Conservation (phyloP, 2,113 vertebrate species). For the Chloropsis cyanopogon region DNA sequence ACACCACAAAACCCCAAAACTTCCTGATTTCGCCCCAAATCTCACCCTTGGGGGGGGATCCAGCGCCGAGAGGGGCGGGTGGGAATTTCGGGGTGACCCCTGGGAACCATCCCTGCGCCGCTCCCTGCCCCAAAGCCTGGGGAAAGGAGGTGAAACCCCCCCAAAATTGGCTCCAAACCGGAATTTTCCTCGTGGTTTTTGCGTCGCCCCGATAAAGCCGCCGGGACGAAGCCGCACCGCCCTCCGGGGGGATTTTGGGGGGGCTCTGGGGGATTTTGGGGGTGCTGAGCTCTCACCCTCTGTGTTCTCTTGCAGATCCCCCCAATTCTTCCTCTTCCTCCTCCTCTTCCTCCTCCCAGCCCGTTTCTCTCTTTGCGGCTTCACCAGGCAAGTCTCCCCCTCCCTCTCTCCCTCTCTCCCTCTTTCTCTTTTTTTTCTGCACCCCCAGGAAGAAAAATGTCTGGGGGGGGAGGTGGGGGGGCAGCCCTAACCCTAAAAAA, state of each 20-base stretch:
- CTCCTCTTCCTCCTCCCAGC: neutral
- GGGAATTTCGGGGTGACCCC: neutral
- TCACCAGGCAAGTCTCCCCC: neutral
- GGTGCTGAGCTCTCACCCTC: neutral
- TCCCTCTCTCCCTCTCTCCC: neutral
- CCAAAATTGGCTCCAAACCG: accelerated
- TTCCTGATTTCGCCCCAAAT: neutral
- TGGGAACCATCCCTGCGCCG: neutral
- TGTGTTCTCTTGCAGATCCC: neutral
- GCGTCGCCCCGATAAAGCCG: neutral
- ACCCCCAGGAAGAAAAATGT: neutral
- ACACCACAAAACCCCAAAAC: neutral
- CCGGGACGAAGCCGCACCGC: neutral
- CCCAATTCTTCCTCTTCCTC: neutral
- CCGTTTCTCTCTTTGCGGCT: neutral
- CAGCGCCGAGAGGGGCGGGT: neutral
- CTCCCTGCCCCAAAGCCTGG: neutral
- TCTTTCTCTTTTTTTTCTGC: neutral
- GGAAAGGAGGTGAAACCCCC: neutral
- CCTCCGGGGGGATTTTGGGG: accelerated
- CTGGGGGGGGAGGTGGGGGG: neutral
- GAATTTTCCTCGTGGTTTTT: neutral
- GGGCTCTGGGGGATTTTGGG: neutral
- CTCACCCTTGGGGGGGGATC: too few relatives aligned
- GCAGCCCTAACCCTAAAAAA: neutral